Conservation (phyloP, 1,140 invertebrate species). For the Macrobrachium nipponense region DNA sequence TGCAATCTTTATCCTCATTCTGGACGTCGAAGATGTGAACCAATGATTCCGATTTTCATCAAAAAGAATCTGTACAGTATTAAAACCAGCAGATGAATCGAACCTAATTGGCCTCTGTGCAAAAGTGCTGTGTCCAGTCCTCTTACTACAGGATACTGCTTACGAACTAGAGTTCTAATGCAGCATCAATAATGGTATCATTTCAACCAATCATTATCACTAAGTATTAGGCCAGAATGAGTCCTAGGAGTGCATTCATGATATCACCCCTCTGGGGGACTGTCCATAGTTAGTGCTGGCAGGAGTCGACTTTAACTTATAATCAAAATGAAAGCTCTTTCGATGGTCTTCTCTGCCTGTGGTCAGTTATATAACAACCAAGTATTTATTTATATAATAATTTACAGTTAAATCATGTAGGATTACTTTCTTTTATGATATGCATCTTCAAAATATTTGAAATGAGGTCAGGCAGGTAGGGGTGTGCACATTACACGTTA, state of each 20-base stretch:
- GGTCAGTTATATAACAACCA: no score
- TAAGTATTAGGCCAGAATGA: no score
- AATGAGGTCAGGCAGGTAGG: conserved; percentile 17
- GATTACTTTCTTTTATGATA: no score
- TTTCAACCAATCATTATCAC: conserved; percentile 33
- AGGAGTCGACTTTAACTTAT: no score
- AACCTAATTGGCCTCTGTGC: conserved; percentile 23
- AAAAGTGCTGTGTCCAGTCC: conserved; percentile 36
- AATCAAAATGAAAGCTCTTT: no score
- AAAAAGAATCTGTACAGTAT: conserved; percentile 22
- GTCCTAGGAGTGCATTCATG: no score
- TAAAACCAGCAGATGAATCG: conserved; percentile 27
- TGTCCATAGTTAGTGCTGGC: no score
- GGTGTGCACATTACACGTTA: no score
- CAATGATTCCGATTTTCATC: conserved; percentile 30
- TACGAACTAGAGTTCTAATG: conserved; percentile 35
- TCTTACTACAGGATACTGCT: conserved; percentile 35
- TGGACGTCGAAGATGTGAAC: conserved; percentile 21
- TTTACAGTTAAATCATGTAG: conserved; percentile 1
- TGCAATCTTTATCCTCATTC: conserved; percentile 33
- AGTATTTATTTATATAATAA: conserved; percentile 9
- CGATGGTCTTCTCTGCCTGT: no score
- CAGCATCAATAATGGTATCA: conserved; percentile 32
- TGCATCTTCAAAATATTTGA: not conserved
- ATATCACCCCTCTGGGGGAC: no score